These are phyloP conservation scores for Aleiodes leptofemur DNA, from an alignment of 2,888 invertebrate species.

Conservation along the genomic window DNA sequence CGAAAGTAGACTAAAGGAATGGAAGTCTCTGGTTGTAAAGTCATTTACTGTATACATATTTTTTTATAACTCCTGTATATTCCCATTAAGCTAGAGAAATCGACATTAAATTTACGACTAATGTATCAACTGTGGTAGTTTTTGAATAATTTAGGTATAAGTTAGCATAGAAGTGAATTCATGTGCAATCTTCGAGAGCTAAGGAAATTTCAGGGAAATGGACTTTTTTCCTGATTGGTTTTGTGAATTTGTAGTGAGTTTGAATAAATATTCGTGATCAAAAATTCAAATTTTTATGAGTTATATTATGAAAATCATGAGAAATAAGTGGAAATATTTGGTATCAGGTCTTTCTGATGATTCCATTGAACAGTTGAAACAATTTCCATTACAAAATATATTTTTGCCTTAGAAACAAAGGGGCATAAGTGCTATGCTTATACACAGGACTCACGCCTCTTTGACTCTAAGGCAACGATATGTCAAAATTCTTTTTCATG, in stretches of 20 bases:
- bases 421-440: too few species aligned
- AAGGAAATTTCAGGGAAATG: not conserved
- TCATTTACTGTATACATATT: slow-evolving; percentile 1
- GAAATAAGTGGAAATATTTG: too few species aligned
- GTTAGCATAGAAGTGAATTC: slow-evolving; percentile 16
- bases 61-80: slow-evolving; percentile 15
- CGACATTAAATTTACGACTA: not conserved
- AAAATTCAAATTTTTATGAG: not conserved
- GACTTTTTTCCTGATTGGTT: slow-evolving; percentile 8
- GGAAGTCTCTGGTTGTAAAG: slow-evolving; percentile 8
- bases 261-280: not conserved
- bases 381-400: too few species aligned
- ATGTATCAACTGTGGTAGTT: slow-evolving; percentile 6
- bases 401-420: too few species aligned
- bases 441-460: too few species aligned
- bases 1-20: slow-evolving; percentile 1
- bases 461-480: too few species aligned
- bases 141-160: not conserved
- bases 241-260: not conserved
- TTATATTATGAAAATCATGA: too few species aligned
- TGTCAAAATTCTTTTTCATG: too few species aligned
- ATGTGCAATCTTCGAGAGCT: not conserved
- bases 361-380: too few species aligned
- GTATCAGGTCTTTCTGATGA: too few species aligned
- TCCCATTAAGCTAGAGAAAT: not conserved